Evolutionary conservation across 1,140 invertebrate species (phyloP), one percentile per base, ranked within the genome.

Genomic region (Xylocopa sonorina): DNA sequence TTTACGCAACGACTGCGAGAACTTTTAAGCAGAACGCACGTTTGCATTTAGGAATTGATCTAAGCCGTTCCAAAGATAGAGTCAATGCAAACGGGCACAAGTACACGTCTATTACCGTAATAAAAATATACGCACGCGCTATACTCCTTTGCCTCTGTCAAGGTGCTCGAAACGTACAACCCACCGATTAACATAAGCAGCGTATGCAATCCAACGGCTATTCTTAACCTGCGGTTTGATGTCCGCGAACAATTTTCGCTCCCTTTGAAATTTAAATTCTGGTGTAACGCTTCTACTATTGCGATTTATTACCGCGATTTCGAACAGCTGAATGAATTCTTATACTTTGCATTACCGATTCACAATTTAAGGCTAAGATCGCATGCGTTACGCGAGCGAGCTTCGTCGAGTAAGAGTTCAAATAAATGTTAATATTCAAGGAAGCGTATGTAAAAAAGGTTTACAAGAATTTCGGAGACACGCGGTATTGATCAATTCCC

Each of bases 31-130:
- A 10, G 9, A 27, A 41, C 18, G 3, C 9, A 38, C 18, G 57
- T 34, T 18, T 6, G 41, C 34, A 58, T 72, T 72, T 60, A 72
- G 69, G 27, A 72, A 72, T 72, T 48, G 27, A 32, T 7, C 41
- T 58, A 60, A 72, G 14, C 38, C 5, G 43, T 43, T 58, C 41
- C 69, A 72, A 72, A 72, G 43, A 72, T 72, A 72, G 68, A n/a
- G 21, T 57, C 24, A 43, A 21, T 27, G 53, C 29, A 58, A 71
- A 43, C 38, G 24, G 27, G 69, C 3, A 32, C 69, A 72, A 72
- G 38, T 46, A 58, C 53, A 21, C 32, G 18, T 60, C 41, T 72
- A 46, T 72, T 72, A 38, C 34, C 10, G 38, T 55, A 41, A 50
- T 43, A 57, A 16, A 71, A 71, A 57, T 43, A 43, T 34, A 24